These are phyloP conservation scores for Barypeithes pellucidus DNA, from an alignment of 2,888 invertebrate genomes.

Conservation along the genomic window DNA sequence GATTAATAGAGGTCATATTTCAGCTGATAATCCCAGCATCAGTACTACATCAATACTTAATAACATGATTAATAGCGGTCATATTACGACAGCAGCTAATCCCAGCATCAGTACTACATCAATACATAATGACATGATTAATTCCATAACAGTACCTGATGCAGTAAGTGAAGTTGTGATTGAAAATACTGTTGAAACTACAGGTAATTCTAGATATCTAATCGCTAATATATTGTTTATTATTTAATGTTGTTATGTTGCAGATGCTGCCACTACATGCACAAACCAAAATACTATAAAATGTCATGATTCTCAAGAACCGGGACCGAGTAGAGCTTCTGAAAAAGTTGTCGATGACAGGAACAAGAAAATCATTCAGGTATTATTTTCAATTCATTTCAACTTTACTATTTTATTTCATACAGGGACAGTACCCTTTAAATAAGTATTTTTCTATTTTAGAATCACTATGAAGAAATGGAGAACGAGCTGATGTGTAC, in stretches of 20 bases:
- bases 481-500: slow-evolving; percentile 83
- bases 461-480: slow-evolving; percentile 66
- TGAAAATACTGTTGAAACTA: neutral
- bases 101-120: too few species aligned
- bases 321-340: slow-evolving; percentile 18
- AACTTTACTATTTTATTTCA: too few species aligned
- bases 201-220: neutral
- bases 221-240: neutral
- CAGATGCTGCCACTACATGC: neutral
- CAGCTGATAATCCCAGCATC: neutral
- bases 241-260: neutral
- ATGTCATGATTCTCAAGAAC: slow-evolving; percentile 22
- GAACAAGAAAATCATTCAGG: slow-evolving; percentile 18
- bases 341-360: neutral
- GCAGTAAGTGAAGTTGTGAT: too few species aligned
- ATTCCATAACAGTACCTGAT: slow-evolving; percentile 4
- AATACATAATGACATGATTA: too few species aligned
- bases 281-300: neutral
- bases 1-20: too few species aligned
- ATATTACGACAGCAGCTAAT: neutral
- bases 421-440: too few species aligned
- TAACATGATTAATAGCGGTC: neutral
- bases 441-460: slow-evolving; percentile 1
- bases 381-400: neutral
- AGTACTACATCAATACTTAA: neutral